Evolutionary conservation across 1,140 invertebrate species (phyloP).

Genomic region (Nebria ingens): DNA sequence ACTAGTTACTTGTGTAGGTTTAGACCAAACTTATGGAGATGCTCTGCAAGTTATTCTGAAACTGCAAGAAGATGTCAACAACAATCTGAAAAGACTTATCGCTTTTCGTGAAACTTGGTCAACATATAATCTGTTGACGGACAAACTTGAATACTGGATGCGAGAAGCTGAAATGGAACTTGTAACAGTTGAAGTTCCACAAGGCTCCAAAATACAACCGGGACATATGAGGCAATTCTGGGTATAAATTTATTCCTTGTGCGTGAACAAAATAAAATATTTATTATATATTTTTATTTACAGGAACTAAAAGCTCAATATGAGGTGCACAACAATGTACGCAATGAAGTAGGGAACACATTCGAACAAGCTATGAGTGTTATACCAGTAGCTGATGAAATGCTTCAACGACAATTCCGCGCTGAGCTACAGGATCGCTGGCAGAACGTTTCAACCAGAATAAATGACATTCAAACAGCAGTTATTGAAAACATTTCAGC

Average conservation of each 20-base stretch:
- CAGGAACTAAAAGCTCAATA: constrained; percentile 77
- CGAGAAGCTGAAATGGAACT: constrained; percentile 56
- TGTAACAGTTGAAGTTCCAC: constrained; percentile 39
- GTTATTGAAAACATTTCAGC: constrained; percentile 57
- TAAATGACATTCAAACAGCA: constrained; percentile 52
- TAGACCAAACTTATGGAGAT: constrained; percentile 57
- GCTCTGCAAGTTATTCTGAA: constrained; percentile 56
- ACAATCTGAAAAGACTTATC: constrained; percentile 53
- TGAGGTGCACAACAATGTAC: constrained; percentile 70
- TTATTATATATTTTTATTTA: constrained; percentile 17
- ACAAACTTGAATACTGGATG: constrained; percentile 64
- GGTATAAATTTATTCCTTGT: constrained; percentile 38
- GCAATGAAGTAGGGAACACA: constrained; percentile 55
- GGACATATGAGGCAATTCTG: constrained; percentile 70
- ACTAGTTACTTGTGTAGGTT: constrained; percentile 56
- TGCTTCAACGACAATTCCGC: constrained; percentile 64
- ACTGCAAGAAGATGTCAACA: constrained; percentile 61
- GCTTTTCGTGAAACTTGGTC: constrained; percentile 67
- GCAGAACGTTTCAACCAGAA: constrained; percentile 50
- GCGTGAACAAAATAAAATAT: constrained; percentile 17
- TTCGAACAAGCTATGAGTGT: constrained; percentile 68
- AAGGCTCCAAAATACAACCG: constrained; percentile 41
- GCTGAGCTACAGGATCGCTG: constrained; percentile 65
- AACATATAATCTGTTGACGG: constrained; percentile 57
- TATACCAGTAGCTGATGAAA: constrained; percentile 68